Percentiles rank a stretch among this genome's conserved stretches.
Conservation (phyloP, 2,888 invertebrate genomes). For the Palloptera scutellata region DNA sequence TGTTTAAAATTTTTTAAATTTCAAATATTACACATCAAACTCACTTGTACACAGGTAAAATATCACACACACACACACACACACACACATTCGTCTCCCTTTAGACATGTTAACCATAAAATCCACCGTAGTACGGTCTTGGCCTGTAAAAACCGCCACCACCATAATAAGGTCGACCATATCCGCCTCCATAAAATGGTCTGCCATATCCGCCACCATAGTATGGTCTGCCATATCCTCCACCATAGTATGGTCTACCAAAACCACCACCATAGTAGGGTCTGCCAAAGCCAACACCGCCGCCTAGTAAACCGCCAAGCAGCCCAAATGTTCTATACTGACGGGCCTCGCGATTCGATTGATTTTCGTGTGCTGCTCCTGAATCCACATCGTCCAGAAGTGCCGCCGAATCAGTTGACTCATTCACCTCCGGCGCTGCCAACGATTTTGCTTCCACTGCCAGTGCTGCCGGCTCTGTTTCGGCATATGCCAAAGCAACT, state of each 20-base stretch:
- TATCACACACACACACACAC: too few relatives aligned
- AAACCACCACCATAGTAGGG: slow-evolving; percentile 7
- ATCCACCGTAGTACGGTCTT: not conserved
- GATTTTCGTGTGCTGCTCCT: slow-evolving; percentile 8
- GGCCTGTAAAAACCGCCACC: slow-evolving; percentile 13
- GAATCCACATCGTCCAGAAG: slow-evolving; percentile 21
- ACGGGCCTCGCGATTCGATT: slow-evolving; percentile 15
- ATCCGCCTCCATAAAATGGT: too few relatives aligned
- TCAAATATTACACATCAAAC: too few relatives aligned
- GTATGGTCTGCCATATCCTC: slow-evolving; percentile 13
- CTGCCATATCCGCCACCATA: slow-evolving; percentile 22
- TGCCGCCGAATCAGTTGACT: too few relatives aligned
- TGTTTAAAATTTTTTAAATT: too few relatives aligned
- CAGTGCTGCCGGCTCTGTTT: too few relatives aligned
- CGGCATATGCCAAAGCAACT: too few relatives aligned
- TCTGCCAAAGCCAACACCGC: not conserved
- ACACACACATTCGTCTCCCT: not conserved
- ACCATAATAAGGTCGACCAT: slow-evolving; percentile 1
- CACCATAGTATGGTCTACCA: slow-evolving; percentile 28
- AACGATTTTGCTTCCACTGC: too few relatives aligned
- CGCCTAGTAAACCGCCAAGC: slow-evolving; percentile 1
- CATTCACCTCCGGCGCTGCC: too few relatives aligned
- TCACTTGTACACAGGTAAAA: too few relatives aligned
- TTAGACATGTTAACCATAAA: slow-evolving; percentile 23
- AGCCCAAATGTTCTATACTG: slow-evolving; percentile 9